Evolutionary conservation across 2,797 vertebrate species (phyloP), one percentile per base, ranked within the genome.

Genomic region (Gadopsis bispinosus): DNA sequence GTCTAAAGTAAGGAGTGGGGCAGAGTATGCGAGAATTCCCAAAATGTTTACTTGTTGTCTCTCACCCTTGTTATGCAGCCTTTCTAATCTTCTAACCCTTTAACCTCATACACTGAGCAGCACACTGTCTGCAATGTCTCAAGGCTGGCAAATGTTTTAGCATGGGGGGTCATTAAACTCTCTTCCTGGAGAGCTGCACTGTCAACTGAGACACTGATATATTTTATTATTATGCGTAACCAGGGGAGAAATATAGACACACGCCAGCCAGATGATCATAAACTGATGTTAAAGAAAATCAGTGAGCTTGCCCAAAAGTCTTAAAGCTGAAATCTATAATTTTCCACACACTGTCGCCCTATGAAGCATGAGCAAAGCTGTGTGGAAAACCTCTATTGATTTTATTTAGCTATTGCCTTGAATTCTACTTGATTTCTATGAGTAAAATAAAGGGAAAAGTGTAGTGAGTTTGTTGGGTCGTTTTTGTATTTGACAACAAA

Each of bases 1-100:
- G 86, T 88, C 84, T 88, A 85, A 93, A 93, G 94, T 94, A 94
- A 93, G 93, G 81, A 90, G 69, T 58, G 81, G 86, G 88, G 79
- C 81, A 87, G 78, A 89, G 80, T 88, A 83, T 85, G 75, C 86
- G 77, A 90, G 69, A 90, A 79, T 81, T 88, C 88, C 89, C 72
- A 76, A 83, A 69, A 74, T 88, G 81, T 92, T 84, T 90, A 56
- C 72, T 74, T 94, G 90, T 93, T 90, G 91, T 94, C 87, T 92
- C 85, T 91, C 83, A 92, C 90, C 90, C 84, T 84, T 91, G 88
- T 83, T 88, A 89, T 91, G 92, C 89, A 91, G 89, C 91, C 90
- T 90, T 78, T 81, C 67, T 82, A 81, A 82, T 81, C 73, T 56
- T 88, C 84, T 90, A 89, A 90, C 81, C 88, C 76, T 78, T 79